Conservation (phyloP, 2,888 invertebrate species). For the Aphidoletes aphidimyza region DNA sequence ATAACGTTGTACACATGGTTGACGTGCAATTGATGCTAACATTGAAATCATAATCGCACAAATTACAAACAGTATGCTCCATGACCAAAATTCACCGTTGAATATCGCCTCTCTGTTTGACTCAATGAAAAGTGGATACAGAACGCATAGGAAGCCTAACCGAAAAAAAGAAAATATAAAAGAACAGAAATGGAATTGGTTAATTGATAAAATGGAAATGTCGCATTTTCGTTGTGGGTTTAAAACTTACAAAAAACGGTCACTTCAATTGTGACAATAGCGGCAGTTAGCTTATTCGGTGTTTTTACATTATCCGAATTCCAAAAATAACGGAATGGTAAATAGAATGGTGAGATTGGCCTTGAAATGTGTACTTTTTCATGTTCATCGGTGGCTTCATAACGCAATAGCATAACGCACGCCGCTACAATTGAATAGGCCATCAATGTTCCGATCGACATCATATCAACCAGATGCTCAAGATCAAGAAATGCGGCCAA, state of each 20-base stretch:
- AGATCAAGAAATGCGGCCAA: conserved; percentile 78
- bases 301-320: conserved; percentile 64
- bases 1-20: conserved; percentile 73
- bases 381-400: conserved; percentile 59
- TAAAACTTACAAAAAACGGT: conserved; percentile 65
- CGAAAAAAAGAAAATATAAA: not conserved
- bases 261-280: conserved; percentile 66
- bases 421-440: conserved; percentile 82
- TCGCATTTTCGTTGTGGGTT: no score
- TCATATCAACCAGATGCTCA: conserved; percentile 78
- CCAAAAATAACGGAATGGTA: conserved; percentile 64
- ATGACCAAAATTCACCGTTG: no score
- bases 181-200: not conserved
- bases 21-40: conserved; percentile 70
- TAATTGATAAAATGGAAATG: no score
- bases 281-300: conserved; percentile 66
- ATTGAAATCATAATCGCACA: conserved; percentile 64
- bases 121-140: not conserved
- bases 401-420: conserved; percentile 78
- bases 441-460: conserved; percentile 80
- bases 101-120: no score
- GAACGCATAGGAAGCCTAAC: conserved; percentile 14
- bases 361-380: not conserved
- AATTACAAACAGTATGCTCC: conserved; percentile 62
- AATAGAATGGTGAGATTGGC: not conserved